Base-by-base conservation (phyloP, 2,797 vertebrate genomes). In the Acipenser ruthenus region DNA sequence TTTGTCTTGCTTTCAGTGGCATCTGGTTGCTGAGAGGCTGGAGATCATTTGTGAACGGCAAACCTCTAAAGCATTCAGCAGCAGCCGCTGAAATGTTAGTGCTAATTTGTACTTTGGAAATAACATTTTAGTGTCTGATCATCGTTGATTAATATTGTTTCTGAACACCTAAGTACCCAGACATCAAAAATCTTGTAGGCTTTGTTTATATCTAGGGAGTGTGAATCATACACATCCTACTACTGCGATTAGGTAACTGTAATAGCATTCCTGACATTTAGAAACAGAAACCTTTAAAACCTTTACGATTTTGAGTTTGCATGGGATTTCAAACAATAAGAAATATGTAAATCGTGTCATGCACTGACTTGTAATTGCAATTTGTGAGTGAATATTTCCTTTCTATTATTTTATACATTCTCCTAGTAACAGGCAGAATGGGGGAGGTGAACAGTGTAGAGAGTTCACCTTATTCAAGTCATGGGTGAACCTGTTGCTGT, bases 261-360 rank as follows among this genome's bases (percentile, higher is more conserved):
- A 23, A 62, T 23, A 62, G 15, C 60, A 37, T 62, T 62, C 18
- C 23, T 23, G 23, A 23, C 3, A 23, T 23, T 23, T 23, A 1
- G 3, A 23, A 23, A 23, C 3, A 3, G 23, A 23, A 23, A 23
- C 23, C 23, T 23, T 23, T 23, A 8, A 61, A 8, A 61, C 60
- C 8, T 61, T n/a, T n/a, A n/a, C n/a, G n/a, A n/a, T n/a, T n/a
- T 9, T 10, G 5, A 23, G 60, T 62, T 48, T 23, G 15, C 18
- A 62, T 62, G 60, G 4, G n/a, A 62, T 8, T 62, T 23, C 60
- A 62, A 48, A 1, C 60, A 62, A 62, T 62, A 37, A n/a, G 18
- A 48, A 15, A 37, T 18, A 18, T 18, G 18, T 18, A 18, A 18
- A 18, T 18, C 18, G 18, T 18, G 18, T 18, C 18, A 18, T 18